Evolutionary conservation across 2,113 vertebrate genomes (phyloP).

Genomic region (Microcebus lehilahytsara): DNA sequence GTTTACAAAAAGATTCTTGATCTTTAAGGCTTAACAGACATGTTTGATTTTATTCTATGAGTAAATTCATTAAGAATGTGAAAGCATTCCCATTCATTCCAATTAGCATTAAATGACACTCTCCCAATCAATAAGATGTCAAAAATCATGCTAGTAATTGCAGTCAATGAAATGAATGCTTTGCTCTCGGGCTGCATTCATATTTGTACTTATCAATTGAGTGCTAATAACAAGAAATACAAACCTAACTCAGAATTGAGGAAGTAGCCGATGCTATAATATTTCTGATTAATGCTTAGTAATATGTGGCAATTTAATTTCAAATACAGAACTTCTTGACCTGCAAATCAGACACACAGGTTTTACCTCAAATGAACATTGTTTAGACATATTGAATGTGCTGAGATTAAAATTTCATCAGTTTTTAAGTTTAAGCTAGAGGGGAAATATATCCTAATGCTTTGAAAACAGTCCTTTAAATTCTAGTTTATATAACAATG

Average conservation of each 20-base stretch:
- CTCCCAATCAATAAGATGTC: slow-evolving; percentile 50
- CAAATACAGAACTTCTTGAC: neutral
- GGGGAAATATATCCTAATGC: neutral
- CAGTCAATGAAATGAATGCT: slow-evolving; percentile 59
- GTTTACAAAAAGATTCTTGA: slow-evolving; percentile 6
- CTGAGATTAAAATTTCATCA: slow-evolving; percentile 26
- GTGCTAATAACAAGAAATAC: slow-evolving; percentile 35
- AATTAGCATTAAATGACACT: slow-evolving; percentile 59
- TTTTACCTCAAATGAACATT: slow-evolving; percentile 40
- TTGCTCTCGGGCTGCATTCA: neutral
- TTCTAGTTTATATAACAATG: neutral
- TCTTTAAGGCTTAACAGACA: slow-evolving; percentile 41
- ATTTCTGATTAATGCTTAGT: slow-evolving; percentile 25
- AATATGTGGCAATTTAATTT: slow-evolving; percentile 37
- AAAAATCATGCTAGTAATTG: slow-evolving; percentile 56
- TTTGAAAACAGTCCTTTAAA: slow-evolving; percentile 31
- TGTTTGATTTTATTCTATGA: slow-evolving; percentile 48
- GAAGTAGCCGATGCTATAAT: neutral
- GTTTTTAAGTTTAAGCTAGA: slow-evolving; percentile 38
- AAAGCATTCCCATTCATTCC: slow-evolving; percentile 40
- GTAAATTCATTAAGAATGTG: slow-evolving; percentile 50
- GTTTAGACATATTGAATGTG: neutral
- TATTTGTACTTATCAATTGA: slow-evolving; percentile 26
- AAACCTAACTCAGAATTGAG: slow-evolving; percentile 40
- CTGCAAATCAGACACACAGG: slow-evolving; percentile 9